A percentile compares a stretch with the other conserved stretches of the same genome.
Conservation (phyloP, 2,888 invertebrate species). For the Caenorhabditis angaria region DNA sequence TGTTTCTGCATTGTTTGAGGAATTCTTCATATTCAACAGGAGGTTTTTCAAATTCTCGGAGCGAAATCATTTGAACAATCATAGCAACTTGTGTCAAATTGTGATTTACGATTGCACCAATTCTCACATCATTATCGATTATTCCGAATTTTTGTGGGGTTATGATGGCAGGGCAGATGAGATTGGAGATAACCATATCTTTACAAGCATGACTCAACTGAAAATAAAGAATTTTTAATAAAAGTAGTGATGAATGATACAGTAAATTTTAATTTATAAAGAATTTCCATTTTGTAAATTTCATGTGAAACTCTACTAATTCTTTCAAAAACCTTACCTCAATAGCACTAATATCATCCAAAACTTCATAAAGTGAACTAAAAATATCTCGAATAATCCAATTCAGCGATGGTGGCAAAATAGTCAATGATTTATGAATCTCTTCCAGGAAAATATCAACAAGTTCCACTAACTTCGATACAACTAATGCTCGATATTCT, state of each 20-base stretch:
- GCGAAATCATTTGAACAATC: constrained; percentile 84
- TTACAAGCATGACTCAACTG: constrained; percentile 79
- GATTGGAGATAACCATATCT: constrained; percentile 89
- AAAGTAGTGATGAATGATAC: background rate
- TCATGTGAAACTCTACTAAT: too few species aligned
- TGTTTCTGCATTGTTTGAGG: constrained; percentile 31
- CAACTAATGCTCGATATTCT: constrained; percentile 35
- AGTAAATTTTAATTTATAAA: background rate
- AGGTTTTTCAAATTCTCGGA: constrained; percentile 85
- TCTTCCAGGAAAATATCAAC: constrained; percentile 40
- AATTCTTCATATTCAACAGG: constrained; percentile 77
- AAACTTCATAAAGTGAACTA: constrained; percentile 14
- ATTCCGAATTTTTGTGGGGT: constrained; percentile 87
- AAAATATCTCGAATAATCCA: constrained; percentile 35
- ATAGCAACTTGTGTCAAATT: constrained; percentile 84
- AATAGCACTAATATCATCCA: constrained; percentile 23
- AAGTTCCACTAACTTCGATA: constrained; percentile 30
- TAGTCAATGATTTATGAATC: constrained; percentile 20
- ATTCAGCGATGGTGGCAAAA: constrained; percentile 37
- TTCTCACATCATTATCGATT: constrained; percentile 86
- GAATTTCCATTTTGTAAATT: too few species aligned
- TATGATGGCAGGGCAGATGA: constrained; percentile 94
- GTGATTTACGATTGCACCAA: constrained; percentile 77
- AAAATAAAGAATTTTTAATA: constrained; percentile 18
- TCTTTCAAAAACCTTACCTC: constrained; percentile 9